phyloP scores from a whole-genome alignment of 2,888 invertebrate genomes.

The Automeris io region DNA sequence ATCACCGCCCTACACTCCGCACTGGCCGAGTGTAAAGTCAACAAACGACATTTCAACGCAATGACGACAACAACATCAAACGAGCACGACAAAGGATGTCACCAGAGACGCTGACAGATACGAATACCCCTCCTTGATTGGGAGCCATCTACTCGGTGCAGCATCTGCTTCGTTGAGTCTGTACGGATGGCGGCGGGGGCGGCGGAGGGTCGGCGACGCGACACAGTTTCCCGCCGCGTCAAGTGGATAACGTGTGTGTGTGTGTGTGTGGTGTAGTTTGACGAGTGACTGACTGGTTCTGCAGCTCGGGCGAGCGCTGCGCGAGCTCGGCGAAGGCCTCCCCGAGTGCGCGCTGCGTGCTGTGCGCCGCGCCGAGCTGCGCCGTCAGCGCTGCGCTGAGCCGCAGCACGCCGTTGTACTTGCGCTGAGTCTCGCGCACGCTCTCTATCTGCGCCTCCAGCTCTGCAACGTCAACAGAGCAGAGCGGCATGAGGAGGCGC shows the following conservation, averaged over 20 bases:
- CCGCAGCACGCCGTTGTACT: conserved; percentile 91
- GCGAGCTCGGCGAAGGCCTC: conserved; percentile 97
- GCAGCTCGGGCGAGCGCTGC: conserved; percentile 96
- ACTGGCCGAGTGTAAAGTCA: too few relatives aligned
- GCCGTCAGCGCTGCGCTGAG: conserved; percentile 90
- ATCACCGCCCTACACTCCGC: too few relatives aligned
- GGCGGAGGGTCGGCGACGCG: too few relatives aligned
- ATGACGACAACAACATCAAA: too few relatives aligned
- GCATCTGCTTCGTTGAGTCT: too few relatives aligned
- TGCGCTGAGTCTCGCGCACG: conserved; percentile 94
- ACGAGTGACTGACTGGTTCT: conserved; percentile 75
- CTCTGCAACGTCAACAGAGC: conserved; percentile 83
- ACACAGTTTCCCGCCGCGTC: neutral
- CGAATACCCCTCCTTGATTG: too few relatives aligned
- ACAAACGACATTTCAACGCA: too few relatives aligned
- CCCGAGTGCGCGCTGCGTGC: conserved; percentile 90
- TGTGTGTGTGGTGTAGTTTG: neutral
- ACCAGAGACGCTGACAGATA: too few relatives aligned
- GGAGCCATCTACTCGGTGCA: too few relatives aligned
- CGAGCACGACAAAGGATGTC: too few relatives aligned
- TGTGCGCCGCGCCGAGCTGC: conserved; percentile 83
- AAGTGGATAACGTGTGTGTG: neutral
- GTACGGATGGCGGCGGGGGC: too few relatives aligned
- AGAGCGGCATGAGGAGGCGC: too few relatives aligned
- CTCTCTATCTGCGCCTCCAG: conserved; percentile 95